Percentiles rank a stretch among this genome's conserved stretches.
Conservation (phyloP, 2,113 vertebrate species). For the Triplophysa rosa region DNA sequence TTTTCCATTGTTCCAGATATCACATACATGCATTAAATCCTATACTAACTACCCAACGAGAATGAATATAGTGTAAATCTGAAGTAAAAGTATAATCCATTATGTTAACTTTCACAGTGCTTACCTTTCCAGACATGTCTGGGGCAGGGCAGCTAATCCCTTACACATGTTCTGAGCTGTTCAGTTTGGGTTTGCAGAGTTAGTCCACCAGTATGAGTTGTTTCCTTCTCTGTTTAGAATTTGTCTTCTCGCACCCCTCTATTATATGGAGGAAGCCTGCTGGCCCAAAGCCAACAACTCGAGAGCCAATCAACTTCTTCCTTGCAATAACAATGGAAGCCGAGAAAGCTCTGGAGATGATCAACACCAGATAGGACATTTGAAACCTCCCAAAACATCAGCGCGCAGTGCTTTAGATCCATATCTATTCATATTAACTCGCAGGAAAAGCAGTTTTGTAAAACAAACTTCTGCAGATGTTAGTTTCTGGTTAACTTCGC, state of each 20-base stretch:
- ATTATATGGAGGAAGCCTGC: conserved; percentile 67
- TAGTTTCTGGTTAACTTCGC: too few species aligned
- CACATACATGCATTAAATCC: background rate
- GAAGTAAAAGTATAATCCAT: background rate
- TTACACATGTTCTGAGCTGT: conserved; percentile 73
- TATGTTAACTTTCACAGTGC: conserved; percentile 32
- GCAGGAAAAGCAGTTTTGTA: background rate
- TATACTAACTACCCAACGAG: background rate
- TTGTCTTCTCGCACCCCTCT: conserved; percentile 57
- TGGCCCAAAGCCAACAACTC: conserved; percentile 69
- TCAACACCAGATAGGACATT: conserved; percentile 32
- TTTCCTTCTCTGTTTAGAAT: conserved; percentile 58
- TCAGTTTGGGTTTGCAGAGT: conserved; percentile 45
- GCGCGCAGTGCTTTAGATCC: background rate
- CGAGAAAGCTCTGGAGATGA: conserved; percentile 35
- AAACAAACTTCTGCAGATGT: background rate
- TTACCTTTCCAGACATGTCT: conserved; percentile 78
- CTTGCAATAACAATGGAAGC: conserved; percentile 50
- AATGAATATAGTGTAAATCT: background rate
- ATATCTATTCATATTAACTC: conserved; percentile 8
- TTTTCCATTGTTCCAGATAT: background rate
- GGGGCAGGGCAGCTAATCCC: conserved; percentile 79
- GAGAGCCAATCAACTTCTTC: conserved; percentile 72
- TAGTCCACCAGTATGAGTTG: conserved; percentile 49
- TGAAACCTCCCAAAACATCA: conserved; percentile 19